These are phyloP conservation scores for Colletes latitarsis DNA, from an alignment of 1,140 invertebrate genomes.

Conservation along the genomic window DNA sequence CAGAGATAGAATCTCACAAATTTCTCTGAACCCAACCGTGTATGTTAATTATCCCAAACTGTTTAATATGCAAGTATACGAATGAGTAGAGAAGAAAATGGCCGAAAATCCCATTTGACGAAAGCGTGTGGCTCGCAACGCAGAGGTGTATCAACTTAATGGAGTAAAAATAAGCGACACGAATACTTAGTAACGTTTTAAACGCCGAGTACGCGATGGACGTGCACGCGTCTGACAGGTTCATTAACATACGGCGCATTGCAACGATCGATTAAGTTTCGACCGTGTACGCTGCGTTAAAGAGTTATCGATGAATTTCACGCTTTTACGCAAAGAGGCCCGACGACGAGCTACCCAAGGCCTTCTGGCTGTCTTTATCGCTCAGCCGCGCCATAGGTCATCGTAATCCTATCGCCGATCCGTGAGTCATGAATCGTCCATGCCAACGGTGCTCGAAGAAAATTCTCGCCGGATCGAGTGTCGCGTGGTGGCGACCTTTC, in stretches of 20 bases:
- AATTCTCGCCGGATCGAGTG: constrained; percentile 8
- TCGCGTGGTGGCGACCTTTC: constrained; percentile 17
- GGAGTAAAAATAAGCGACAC: not conserved
- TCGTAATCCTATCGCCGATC: constrained; percentile 36
- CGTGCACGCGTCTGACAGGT: constrained; percentile 19
- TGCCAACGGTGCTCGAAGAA: constrained; percentile 43
- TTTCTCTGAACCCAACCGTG: no score
- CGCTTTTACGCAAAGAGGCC: constrained; percentile 28
- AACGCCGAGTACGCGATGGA: not conserved
- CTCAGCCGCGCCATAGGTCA: constrained; percentile 46
- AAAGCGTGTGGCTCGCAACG: no score
- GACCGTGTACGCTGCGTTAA: not conserved
- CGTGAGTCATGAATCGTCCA: constrained; percentile 54
- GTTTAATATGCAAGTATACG: no score
- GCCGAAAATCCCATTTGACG: no score
- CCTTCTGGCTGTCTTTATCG: constrained; percentile 35
- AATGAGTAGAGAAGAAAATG: no score
- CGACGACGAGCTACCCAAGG: constrained; percentile 25
- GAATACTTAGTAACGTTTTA: no score
- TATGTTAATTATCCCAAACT: no score
- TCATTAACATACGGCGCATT: constrained; percentile 32
- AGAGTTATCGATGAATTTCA: constrained; percentile 21
- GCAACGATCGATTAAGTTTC: constrained; percentile 15
- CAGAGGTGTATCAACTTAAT: no score
- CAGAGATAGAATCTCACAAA: no score